Percentiles rank a stretch among this genome's conserved stretches.
Conservation (phyloP, 2,113 vertebrate genomes). For the Mohoua ochrocephala region DNA sequence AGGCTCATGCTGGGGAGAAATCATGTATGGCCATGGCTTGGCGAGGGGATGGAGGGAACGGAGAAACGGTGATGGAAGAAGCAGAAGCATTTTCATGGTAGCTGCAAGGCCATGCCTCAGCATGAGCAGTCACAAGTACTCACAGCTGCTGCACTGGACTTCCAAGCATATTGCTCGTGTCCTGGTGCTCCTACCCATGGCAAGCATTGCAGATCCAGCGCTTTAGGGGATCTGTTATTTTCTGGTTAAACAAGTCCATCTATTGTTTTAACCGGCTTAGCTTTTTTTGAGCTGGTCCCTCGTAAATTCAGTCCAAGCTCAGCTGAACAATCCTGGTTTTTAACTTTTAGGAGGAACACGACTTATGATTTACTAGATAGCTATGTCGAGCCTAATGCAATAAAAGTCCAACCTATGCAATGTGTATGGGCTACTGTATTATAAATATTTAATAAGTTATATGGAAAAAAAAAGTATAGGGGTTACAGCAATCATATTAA, state of each 20-base stretch:
- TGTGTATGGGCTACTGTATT: conserved; percentile 7
- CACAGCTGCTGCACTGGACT: neutral
- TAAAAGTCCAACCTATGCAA: neutral
- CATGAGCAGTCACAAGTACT: neutral
- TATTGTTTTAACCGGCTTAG: neutral
- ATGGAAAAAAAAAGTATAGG: neutral
- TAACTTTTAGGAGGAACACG: neutral
- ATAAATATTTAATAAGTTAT: conserved; percentile 28
- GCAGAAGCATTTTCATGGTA: rapidly evolving
- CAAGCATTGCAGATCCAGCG: neutral
- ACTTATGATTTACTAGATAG: neutral
- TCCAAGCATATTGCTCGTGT: neutral
- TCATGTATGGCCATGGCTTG: neutral
- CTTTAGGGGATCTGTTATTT: neutral
- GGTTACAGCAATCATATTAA: conserved; percentile 1
- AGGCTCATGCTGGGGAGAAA: neutral
- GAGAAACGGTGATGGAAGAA: neutral
- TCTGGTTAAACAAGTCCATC: neutral
- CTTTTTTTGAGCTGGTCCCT: neutral
- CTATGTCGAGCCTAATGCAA: neutral
- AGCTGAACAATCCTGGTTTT: neutral
- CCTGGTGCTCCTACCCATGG: rapidly evolving
- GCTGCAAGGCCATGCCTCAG: neutral
- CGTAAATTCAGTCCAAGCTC: neutral
- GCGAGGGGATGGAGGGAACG: neutral